Evolutionary conservation across 2,797 vertebrate genomes (phyloP).

Genomic region (Mormyrops boulengeri): DNA sequence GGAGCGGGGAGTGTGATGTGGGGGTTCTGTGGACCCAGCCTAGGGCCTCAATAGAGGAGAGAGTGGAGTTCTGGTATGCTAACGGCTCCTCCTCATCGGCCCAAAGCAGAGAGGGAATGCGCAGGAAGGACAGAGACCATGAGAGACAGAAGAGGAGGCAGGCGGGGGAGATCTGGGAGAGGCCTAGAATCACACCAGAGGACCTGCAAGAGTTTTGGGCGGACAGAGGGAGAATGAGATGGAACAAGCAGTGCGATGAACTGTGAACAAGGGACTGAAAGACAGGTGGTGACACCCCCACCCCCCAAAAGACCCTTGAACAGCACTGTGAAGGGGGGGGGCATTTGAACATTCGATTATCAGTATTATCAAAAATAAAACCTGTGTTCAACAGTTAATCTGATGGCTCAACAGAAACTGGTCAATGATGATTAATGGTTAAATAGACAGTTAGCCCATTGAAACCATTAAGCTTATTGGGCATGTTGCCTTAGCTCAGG

Average conservation of each 20-base stretch:
- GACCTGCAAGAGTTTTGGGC: conserved; percentile 47
- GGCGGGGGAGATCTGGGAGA: conserved; percentile 25
- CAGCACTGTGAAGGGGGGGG: background rate
- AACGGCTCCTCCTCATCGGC: conserved; percentile 17
- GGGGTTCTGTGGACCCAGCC: conserved; percentile 36
- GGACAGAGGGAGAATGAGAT: conserved; percentile 19
- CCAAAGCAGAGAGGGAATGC: background rate
- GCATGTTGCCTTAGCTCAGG: background rate
- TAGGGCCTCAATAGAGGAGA: conserved; percentile 34
- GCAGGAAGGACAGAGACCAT: background rate
- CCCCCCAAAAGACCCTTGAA: background rate
- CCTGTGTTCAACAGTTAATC: background rate
- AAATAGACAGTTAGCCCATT: background rate
- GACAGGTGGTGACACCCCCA: background rate
- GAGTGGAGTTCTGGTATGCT: conserved; percentile 47
- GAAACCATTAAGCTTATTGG: background rate
- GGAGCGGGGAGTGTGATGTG: background rate
- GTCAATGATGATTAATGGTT: background rate
- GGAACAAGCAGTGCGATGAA: background rate
- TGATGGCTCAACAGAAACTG: background rate
- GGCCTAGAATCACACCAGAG: conserved; percentile 44
- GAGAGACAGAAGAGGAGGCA: conserved; percentile 15
- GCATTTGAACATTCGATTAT: background rate
- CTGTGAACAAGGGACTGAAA: background rate
- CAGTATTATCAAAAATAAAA: background rate